phyloP scores from a whole-genome alignment of 2,113 vertebrate species.

The Genyomyrus donnyi region DNA sequence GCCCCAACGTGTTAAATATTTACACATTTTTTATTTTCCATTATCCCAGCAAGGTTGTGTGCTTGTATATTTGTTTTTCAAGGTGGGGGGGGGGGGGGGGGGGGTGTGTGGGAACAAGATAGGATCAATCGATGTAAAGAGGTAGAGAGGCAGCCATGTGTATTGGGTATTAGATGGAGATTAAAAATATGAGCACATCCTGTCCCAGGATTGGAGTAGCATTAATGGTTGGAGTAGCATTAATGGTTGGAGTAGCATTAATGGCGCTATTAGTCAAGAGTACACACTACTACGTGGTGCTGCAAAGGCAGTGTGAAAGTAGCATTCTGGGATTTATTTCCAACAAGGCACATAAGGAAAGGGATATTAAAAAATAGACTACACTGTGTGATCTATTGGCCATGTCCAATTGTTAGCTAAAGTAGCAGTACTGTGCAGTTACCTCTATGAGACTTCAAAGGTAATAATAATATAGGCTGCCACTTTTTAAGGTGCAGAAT shows the following conservation, averaged over 20 bases:
- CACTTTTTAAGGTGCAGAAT: background rate
- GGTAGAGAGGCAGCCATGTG: background rate
- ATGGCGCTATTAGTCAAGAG: background rate
- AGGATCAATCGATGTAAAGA: background rate
- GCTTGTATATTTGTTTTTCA: background rate
- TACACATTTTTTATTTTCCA: background rate
- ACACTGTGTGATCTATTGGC: background rate
- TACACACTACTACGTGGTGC: background rate
- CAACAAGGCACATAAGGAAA: background rate
- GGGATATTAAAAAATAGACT: background rate
- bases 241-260: background rate
- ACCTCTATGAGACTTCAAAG: background rate
- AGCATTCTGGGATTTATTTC: background rate
- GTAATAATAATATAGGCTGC: background rate
- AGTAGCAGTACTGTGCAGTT: background rate
- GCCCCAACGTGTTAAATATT: background rate
- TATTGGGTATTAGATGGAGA: background rate
- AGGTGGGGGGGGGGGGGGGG: background rate
- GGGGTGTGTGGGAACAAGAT: background rate
- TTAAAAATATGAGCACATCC: conserved; percentile 4
- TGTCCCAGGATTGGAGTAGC: background rate
- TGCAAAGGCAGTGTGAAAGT: background rate
- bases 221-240: too few relatives aligned
- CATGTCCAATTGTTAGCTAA: background rate
- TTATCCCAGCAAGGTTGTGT: background rate